Evolutionary conservation across 2,113 vertebrate species (phyloP).

Genomic region (Lycocorax pyrrhopterus): DNA sequence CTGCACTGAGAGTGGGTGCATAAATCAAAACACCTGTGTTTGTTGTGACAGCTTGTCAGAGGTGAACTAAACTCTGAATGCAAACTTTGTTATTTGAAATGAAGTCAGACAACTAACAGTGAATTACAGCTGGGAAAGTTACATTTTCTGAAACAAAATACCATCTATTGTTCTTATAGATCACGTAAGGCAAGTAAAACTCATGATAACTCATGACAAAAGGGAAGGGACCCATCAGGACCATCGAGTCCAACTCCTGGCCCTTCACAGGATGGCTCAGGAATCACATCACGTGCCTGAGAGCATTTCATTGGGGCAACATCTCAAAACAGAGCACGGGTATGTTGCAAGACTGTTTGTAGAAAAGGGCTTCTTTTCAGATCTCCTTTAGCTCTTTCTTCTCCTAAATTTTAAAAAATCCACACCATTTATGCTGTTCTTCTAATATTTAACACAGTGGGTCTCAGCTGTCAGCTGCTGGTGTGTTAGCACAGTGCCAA

Average conservation of each 20-base stretch:
- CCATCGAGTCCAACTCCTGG: not conserved
- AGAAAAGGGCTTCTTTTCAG: not conserved
- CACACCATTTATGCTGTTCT: not conserved
- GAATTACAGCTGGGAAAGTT: not conserved
- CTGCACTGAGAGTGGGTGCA: not conserved
- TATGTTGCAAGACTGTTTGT: not conserved
- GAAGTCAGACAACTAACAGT: not conserved
- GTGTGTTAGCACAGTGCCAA: not conserved
- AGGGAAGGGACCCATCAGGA: not conserved
- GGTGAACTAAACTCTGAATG: not conserved
- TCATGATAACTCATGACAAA: not conserved
- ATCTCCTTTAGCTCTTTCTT: not conserved
- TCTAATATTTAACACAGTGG: not conserved
- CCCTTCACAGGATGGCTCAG: not conserved
- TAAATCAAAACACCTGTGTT: not conserved
- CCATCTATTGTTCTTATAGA: not conserved
- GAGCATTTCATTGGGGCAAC: not conserved
- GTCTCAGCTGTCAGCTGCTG: not conserved
- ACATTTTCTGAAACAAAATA: not conserved
- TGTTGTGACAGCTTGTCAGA: not conserved
- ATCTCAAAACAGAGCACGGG: not conserved
- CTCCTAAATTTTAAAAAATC: not conserved
- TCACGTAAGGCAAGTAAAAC: not conserved
- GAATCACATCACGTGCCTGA: not conserved
- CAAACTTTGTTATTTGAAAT: not conserved